A percentile compares a stretch with the other conserved stretches of the same genome.
These are phyloP conservation scores for Syritta pipiens DNA, from an alignment of 2,888 invertebrate species.

Conservation along the genomic window DNA sequence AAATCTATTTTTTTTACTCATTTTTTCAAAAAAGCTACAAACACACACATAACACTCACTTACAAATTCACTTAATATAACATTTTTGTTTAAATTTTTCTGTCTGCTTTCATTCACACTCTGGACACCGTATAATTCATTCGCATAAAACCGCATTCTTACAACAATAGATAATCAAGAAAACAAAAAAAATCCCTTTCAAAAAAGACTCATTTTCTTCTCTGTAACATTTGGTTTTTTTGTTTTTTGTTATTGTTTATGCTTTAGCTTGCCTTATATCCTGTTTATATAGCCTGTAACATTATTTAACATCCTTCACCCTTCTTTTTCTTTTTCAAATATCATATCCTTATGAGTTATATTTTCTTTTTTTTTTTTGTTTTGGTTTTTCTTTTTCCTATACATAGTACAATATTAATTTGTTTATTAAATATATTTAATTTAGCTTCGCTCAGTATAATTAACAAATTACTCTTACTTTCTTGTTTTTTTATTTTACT, in stretches of 20 bases:
- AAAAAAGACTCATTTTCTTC: conserved; percentile 9
- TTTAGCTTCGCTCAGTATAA: conserved; percentile 67
- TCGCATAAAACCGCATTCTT: conserved; percentile 3
- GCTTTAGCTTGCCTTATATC: conserved; percentile 39
- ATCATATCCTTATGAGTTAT: conserved; percentile 37
- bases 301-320: conserved; percentile 49
- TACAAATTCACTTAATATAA: conserved; percentile 44
- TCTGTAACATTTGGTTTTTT: conserved; percentile 8
- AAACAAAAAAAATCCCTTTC: neutral
- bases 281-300: conserved; percentile 48
- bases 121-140: conserved; percentile 54
- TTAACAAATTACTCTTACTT: conserved; percentile 47
- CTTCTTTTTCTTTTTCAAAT: conserved; percentile 5
- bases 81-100: neutral
- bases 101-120: conserved; percentile 34
- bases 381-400: conserved; percentile 56
- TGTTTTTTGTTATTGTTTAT: no score
- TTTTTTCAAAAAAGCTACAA: no score
- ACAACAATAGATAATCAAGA: neutral
- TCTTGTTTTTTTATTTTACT: conserved; percentile 18
- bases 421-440: conserved; percentile 49
- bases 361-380: conserved; percentile 18
- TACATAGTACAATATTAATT: conserved; percentile 62
- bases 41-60: conserved; percentile 39
- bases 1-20: no score